Base-by-base conservation (phyloP, 2,888 invertebrate species). In the Oscheius sp. region DNA sequence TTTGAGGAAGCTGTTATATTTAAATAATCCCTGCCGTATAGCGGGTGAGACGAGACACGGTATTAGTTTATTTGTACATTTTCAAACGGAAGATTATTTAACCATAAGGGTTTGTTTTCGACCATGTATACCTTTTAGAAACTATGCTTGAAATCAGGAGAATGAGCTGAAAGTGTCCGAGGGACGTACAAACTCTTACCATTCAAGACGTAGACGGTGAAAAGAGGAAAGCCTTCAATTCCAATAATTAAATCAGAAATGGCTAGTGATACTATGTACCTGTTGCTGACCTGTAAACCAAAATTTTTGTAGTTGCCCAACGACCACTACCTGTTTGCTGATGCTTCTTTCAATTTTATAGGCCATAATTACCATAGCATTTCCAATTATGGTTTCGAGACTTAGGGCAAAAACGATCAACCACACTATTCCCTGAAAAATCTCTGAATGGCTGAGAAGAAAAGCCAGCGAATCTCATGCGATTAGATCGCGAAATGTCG, bases 241-340 rank as follows among this genome's bases (percentile, higher is more conserved):
- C 89, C 89, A 73, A 89, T 89, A 53, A 89, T 87, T 66, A 89
- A 73, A 76, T 89, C 89, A 29, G 88, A 87, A 47, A 89, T 79
- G 5, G 89, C 89, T 58, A 89, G 73, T 7, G 89, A 89, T 5
- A 88, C 85, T 62, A 89, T 89, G 78, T 88, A 89, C 59, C 86
- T 79, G 76, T 89, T 89, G 80, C 83, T 88, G 51, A 87, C 84
- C 87, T 87, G 68, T 35, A 83, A 47, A 48, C 1, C 48, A 29
- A 10, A 48, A 3, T 21, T 21, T 58, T 60, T 29, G 37, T n/a
- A 60, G 4, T n/a, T 32, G 35, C 4, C 3, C 42, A 42, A 7
- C 42, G 4, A 42, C 74, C 0, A 33, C 4, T 11, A 85, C 88
- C 83, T 89, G 89, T 82, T 87, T 87, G 75, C 87, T 88, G 57